These are phyloP conservation scores for Aethes cnicana DNA, from an alignment of 2,888 invertebrate species.

Conservation along the genomic window DNA sequence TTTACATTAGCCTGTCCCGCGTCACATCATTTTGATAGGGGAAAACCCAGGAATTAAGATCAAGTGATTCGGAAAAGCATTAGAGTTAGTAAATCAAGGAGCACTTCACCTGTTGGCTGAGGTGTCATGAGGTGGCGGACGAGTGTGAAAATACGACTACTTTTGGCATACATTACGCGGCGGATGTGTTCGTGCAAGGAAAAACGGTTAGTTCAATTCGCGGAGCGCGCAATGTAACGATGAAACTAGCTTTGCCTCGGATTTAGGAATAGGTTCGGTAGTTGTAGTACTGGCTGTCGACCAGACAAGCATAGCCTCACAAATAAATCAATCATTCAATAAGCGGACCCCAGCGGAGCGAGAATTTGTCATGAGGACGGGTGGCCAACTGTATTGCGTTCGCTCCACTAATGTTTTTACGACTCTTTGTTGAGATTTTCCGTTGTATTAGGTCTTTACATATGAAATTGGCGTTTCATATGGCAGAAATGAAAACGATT, in stretches of 20 bases:
- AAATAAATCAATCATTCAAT: constrained; percentile 80
- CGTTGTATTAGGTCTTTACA: no score
- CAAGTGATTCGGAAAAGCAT: constrained; percentile 67
- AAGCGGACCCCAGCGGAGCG: constrained; percentile 49
- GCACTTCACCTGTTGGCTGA: constrained; percentile 67
- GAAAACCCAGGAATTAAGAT: constrained; percentile 65
- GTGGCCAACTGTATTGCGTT: constrained; percentile 25
- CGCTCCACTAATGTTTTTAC: constrained; percentile 45
- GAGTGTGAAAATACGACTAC: not conserved
- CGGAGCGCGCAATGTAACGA: constrained; percentile 9
- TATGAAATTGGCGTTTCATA: no score
- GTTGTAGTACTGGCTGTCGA: constrained; percentile 35
- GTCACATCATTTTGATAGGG: constrained; percentile 73
- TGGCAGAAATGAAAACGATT: no score
- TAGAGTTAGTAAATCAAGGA: constrained; percentile 75
- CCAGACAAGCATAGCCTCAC: constrained; percentile 44
- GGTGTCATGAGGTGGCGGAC: not conserved
- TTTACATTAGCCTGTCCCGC: constrained; percentile 43
- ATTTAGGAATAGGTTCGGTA: constrained; percentile 1
- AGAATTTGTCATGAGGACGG: constrained; percentile 65
- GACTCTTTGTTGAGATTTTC: constrained; percentile 29
- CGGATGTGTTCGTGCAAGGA: not conserved
- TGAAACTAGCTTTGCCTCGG: not conserved
- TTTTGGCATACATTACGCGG: constrained; percentile 11
- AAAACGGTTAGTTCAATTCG: not conserved